Evolutionary conservation across 2,888 invertebrate genomes (phyloP), one percentile per base, ranked within the genome.

Genomic region (Macaria notata): DNA sequence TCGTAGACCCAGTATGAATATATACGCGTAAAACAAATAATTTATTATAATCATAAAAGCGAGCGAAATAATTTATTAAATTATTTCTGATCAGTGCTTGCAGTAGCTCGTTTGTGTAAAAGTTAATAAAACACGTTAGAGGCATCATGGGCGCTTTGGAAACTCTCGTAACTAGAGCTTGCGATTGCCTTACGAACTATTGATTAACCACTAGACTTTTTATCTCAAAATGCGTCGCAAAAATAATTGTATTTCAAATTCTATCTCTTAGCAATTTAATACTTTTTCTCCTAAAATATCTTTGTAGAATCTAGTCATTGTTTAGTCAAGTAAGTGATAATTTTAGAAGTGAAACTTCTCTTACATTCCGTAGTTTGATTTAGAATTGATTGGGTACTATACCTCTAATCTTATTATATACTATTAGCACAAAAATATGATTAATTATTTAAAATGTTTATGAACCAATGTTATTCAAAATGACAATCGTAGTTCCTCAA

Each of bases 261-360:
- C 61, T 64, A 62, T 49, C 39, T 55, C 39, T 51, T 50, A 44
- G 38, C 29, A 42, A 48, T 48, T 49, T 45, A 53, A 58, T 39
- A 42, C 44, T 52, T 63, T 64, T 49, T 61, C 61, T 64, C 59
- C 54, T 63, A 60, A 58, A 59, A 31, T 49, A 49, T 65, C 59
- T 63, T 55, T 49, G 53, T 65, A 65, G 62, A 64, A 61, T 66
- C 56, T 64, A 69, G 63, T 66, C 63, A 54, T 54, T n/a, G 39
- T 52, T 49, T 61, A 50, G 49, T 19, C 19, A 49, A 47, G 9
- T 51, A 53, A 56, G 41, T 47, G 43, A 56, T 63, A 60, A 62
- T 63, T 63, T 67, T 54, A 56, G 65, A 64, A 67, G 67, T 67
- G 59, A 65, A 67, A 67, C 67, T 67, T 67, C 65, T 51, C 50